Conservation (phyloP, 2,888 invertebrate species). For the Uropetala carovei region DNA sequence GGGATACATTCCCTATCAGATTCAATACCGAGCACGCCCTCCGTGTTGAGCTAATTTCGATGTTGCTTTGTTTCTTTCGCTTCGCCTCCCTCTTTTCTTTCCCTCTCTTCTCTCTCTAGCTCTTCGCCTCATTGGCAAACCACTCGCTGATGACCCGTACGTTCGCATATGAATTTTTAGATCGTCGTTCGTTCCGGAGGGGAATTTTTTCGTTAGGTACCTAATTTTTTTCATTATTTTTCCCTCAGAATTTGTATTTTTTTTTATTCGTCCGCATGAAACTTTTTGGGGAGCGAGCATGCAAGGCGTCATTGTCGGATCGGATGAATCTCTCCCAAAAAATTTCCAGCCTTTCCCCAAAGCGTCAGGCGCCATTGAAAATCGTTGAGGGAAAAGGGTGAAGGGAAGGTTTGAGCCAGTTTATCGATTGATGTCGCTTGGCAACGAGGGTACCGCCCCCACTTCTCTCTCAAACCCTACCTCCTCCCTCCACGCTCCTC, state of each 20-base stretch:
- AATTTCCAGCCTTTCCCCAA: conserved; percentile 2
- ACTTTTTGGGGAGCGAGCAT: background rate
- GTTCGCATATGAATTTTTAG: background rate
- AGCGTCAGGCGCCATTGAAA: conserved; percentile 43
- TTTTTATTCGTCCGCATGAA: background rate
- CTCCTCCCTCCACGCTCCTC: background rate
- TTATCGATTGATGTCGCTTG: conserved; percentile 63
- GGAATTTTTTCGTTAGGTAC: too few relatives aligned
- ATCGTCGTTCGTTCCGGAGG: background rate
- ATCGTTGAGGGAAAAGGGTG: conserved; percentile 55
- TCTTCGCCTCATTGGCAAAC: background rate
- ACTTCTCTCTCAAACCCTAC: background rate
- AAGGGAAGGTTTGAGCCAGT: conserved; percentile 61
- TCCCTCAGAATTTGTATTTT: background rate
- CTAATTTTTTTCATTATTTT: conserved; percentile 3
- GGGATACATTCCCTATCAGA: conserved; percentile 4
- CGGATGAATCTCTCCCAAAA: conserved; percentile 14
- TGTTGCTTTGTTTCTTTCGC: background rate
- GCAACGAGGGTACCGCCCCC: conserved; percentile 53
- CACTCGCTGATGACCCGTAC: too few relatives aligned
- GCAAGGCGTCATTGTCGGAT: conserved; percentile 38
- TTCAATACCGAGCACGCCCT: conserved; percentile 27
- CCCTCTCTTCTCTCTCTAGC: background rate
- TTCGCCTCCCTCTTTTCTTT: background rate
- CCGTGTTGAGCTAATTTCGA: conserved; percentile 35